Evolutionary conservation across 2,797 vertebrate genomes (phyloP), one percentile per base, ranked within the genome.

Genomic region (Adelosebastes latens): DNA sequence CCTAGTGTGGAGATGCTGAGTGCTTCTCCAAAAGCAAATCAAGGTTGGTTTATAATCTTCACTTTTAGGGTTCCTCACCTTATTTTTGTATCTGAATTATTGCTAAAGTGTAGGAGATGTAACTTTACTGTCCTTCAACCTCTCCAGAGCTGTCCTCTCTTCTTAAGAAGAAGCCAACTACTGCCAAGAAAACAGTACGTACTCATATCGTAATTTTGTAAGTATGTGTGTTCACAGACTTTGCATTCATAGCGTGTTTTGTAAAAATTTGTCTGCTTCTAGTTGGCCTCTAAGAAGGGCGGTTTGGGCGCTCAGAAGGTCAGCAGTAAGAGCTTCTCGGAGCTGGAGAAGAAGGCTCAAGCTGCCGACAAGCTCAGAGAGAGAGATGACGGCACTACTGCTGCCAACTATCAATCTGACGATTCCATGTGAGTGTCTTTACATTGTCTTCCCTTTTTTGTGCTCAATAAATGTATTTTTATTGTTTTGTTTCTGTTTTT

Each of bases 221-320:
- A 18, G 16, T 8, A 8, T 13, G 22, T 42, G 29, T 60, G 9
- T 29, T 39, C 18, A 31, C 9, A 25, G 5, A 58, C n/a, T 63
- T 22, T 71, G 14, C 16, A 18, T 70, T 77, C 3, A n/a, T 1
- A 3, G 11, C 66, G 5, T 34, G 20, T 65, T 71, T 70, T 67
- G 9, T 58, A 2, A 70, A 68, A 56, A 22, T 61, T 42, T 80
- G 61, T 91, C 18, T 72, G 32, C 39, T 22, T 80, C 62, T n/a
- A 99, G 98, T 88, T 98, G 32, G 97, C 96, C 56, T 92, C 95
- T 75, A 99, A 97, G 86, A 99, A 98, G 82, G 96, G 95, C 2
- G 96, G 97, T 9, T 92, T 99, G 80, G 98, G 98, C 0, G 99
- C 98, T 65, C 98, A 99, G 83, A 99, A 98, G 88, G 96, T 99